Evolutionary conservation across 2,797 vertebrate species (phyloP).

Genomic region (Distichodus sexfasciatus): DNA sequence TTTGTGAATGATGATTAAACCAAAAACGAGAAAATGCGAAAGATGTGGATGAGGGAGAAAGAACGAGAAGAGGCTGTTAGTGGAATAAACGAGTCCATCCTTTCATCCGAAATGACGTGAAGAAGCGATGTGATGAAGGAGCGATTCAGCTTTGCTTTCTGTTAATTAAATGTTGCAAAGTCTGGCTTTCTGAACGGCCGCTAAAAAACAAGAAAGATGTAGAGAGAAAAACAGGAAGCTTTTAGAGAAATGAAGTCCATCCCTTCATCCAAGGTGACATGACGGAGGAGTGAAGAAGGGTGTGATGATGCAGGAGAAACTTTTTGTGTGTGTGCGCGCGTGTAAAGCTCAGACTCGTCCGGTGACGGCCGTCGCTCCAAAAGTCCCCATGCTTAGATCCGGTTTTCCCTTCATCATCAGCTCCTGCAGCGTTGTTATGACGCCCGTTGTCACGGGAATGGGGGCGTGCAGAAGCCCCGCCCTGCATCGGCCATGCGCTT

Average conservation of each 20-base stretch:
- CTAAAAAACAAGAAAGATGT: too few relatives aligned
- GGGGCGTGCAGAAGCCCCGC: slow-evolving; percentile 76
- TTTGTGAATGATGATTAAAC: slow-evolving; percentile 49
- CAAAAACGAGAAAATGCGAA: slow-evolving; percentile 4
- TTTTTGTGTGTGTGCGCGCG: neutral
- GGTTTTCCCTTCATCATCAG: slow-evolving; percentile 96
- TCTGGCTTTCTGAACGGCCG: too few relatives aligned
- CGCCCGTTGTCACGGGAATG: slow-evolving; percentile 59
- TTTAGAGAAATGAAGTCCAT: too few relatives aligned
- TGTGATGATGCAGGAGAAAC: too few relatives aligned
- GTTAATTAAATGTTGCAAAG: too few relatives aligned
- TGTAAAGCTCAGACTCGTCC: slow-evolving; percentile 81
- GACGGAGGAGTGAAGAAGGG: too few relatives aligned
- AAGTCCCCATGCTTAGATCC: slow-evolving; percentile 85
- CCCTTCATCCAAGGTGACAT: too few relatives aligned
- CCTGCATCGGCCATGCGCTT: slow-evolving; percentile 35
- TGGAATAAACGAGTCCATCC: neutral
- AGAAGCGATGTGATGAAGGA: neutral
- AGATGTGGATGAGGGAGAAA: slow-evolving; percentile 29
- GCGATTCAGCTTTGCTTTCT: too few relatives aligned
- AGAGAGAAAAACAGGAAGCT: too few relatives aligned
- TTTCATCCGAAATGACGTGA: neutral
- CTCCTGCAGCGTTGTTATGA: slow-evolving; percentile 88
- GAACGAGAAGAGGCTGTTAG: neutral
- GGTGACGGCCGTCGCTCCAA: slow-evolving; percentile 85